Base-by-base conservation (phyloP, 2,797 vertebrate species). In the Sparidentex hasta region DNA sequence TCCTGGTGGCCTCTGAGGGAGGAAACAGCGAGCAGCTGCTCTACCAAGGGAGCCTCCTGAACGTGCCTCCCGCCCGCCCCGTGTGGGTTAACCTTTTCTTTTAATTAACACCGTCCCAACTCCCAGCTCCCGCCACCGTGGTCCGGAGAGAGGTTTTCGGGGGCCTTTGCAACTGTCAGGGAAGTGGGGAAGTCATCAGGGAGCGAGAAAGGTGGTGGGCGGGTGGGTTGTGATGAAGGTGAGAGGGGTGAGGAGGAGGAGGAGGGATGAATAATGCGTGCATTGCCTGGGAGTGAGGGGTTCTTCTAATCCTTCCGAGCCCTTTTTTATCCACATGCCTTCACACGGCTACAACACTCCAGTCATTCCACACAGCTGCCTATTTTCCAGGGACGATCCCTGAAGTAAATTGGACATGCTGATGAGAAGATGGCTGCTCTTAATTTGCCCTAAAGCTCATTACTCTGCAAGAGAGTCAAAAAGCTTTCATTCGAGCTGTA, bases 71-170 rank as follows among this genome's bases (percentile, higher is more conserved):
- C 89, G 88, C 81, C 76, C 71, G 76, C 90, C 93, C 90, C 82
- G 55, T 78, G 93, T 90, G 94, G 88, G 90, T 92, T 96, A 94
- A 95, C 95, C 95, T 95, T 95, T 95, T 91, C 93, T 90, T 95
- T 95, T 95, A 96, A 96, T 95, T 95, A 96, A 95, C 93, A 90
- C 86, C 67, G 65, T 90, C 86, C 88, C 90, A 86, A 83, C 90
- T 94, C 89, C 91, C 91, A 90, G 86, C 90, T 88, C 83, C 74
- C 77, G 63, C 91, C 87, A 87, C 88, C 78, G 25, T 8, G 55
- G 93, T 93, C 94, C 87, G 29, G 91, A 88, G 94, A 94, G 94
- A 93, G 93, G 87, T 85, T 92, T 82, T 74, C 25, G 14, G 90
- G 29, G 84, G 86, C 85, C 90, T 87, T 85, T 81, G 85, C 89